phyloP scores from a whole-genome alignment of 2,888 invertebrate genomes.

The Drosophila austrosaltans region DNA sequence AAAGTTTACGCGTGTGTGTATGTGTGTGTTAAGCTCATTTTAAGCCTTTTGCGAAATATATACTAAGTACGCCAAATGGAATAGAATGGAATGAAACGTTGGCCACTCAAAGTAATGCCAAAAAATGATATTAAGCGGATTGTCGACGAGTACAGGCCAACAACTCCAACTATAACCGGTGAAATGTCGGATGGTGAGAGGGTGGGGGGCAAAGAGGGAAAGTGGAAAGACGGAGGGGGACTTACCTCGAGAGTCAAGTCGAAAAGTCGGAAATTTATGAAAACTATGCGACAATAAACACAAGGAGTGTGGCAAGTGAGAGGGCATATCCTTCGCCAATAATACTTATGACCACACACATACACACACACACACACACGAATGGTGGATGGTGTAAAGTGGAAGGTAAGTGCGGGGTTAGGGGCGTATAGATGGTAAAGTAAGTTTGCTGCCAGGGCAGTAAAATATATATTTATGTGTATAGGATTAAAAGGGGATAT shows the following conservation, averaged over 20 bases:
- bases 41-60: constrained; percentile 63
- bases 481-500: constrained; percentile 63
- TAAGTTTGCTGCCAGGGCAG: constrained; percentile 29
- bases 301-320: constrained; percentile 28
- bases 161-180: constrained; percentile 3
- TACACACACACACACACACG: constrained; percentile 31
- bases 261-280: constrained; percentile 58
- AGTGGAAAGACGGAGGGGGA: background rate
- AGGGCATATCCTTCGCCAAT: constrained; percentile 44
- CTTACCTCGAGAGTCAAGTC: constrained; percentile 26
- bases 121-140: constrained; percentile 77
- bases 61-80: constrained; percentile 14
- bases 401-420: background rate
- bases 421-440: background rate
- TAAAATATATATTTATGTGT: constrained; percentile 64
- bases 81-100: constrained; percentile 20
- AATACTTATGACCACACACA: constrained; percentile 54
- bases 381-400: no score
- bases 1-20: constrained; percentile 55
- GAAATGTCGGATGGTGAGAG: background rate
- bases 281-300: constrained; percentile 44
- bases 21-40: constrained; percentile 64
- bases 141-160: constrained; percentile 30
- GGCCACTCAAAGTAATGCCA: constrained; percentile 69
- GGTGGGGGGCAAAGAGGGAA: no score